Base-by-base conservation (phyloP, 2,888 invertebrate genomes). In the Oscheius sp. region DNA sequence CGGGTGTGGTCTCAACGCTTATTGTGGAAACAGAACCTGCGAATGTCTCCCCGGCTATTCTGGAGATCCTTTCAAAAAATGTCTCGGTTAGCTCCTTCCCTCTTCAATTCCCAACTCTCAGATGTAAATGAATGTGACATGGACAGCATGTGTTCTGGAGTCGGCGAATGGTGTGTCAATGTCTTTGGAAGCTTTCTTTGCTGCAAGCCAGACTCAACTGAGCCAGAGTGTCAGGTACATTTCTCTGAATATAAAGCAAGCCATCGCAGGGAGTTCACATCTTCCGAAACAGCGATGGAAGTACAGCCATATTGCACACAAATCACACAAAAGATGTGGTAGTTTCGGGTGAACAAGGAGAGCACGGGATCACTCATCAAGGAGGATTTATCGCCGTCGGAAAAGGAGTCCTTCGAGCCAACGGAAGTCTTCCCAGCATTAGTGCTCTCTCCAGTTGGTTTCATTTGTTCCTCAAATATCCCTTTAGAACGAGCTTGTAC, bases 21-120 rank as follows among this genome's bases (percentile, higher is more conserved):
- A 77, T 27, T 84, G 84, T 69, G 67, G 69, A 45, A 81, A 82
- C 67, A 67, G 75, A 39, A 80, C 91, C 83, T 96, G 95, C 88
- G 90, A 91, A 72, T 96, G 96, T 88, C 91, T 91, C 85, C 91
- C 92, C 78, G 94, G 94, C 86, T 95, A 92, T 88, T 92, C 93
- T 39, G 95, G 95, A 69, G 93, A 96, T 89, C 78, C 83, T 1
- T 46, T 68, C 27, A 71, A 74, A 20, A 78, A 76, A 39, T 84
- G 84, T 55, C 50, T 67, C 37, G 81, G 81, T 81, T 45, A 46
- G 69, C 25, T 12, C 5, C 12, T 23, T 15, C 31, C 23, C 10
- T 55, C n/a, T 10, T 4, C 37, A 53, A 25, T 50, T 20, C 70
- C 15, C 29, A 42, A 42, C 1, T 76, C 71, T 39, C 65, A 72